These are phyloP conservation scores for human DNA, from an alignment of 2,113 vertebrate genomes.

Conservation along the genomic window DNA sequence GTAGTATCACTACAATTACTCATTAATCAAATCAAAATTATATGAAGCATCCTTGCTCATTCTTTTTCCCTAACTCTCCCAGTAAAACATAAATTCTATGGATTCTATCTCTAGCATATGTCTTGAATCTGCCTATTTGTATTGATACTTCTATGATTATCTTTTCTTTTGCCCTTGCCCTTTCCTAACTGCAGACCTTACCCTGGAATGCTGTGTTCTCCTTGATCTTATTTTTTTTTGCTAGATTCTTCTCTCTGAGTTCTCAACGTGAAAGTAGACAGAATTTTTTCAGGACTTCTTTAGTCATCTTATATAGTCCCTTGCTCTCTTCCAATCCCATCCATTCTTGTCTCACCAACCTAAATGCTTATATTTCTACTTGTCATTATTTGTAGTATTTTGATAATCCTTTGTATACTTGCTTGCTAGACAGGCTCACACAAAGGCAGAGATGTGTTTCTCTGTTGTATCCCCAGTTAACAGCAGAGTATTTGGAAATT, in stretches of 20 bases:
- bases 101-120: not conserved
- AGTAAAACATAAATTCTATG: not conserved
- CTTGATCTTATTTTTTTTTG: not conserved
- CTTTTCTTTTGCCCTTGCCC: not conserved
- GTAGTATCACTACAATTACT: not conserved
- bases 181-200: not conserved
- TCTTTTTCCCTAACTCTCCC: not conserved
- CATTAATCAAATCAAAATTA: not conserved
- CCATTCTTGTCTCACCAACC: not conserved
- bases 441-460: not conserved
- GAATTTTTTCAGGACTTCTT: not conserved
- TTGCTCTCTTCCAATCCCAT: fast-evolving
- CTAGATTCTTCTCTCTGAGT: not conserved
- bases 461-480: not conserved
- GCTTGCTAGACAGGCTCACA: not conserved
- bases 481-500: not conserved
- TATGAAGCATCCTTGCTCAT: not conserved
- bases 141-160: not conserved
- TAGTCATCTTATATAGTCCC: not conserved
- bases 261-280: not conserved
- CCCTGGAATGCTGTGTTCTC: not conserved
- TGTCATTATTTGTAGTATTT: not conserved
- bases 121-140: not conserved
- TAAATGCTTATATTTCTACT: not conserved
- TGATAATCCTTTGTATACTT: not conserved